phyloP scores from a whole-genome alignment of 2,113 vertebrate species.

The Proterorhinus semilunaris region DNA sequence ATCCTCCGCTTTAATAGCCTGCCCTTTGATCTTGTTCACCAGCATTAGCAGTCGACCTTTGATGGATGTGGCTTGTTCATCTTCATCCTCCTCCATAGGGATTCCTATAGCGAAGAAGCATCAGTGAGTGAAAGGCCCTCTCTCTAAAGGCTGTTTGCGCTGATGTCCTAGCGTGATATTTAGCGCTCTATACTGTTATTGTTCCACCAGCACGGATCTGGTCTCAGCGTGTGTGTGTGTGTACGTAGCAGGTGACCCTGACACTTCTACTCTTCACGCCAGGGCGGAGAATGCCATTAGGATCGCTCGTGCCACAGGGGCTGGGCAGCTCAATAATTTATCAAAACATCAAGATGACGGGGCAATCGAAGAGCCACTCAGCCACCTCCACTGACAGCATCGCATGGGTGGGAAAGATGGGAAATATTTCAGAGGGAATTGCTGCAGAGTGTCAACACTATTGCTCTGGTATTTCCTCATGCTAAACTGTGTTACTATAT shows the following conservation, averaged over 20 bases:
- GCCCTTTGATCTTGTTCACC: slow-evolving; percentile 90
- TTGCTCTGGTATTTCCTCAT: no score
- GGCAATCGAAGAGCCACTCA: slow-evolving; percentile 36
- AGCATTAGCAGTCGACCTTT: slow-evolving; percentile 86
- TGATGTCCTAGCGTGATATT: not conserved
- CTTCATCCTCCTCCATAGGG: slow-evolving; percentile 89
- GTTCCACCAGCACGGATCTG: not conserved
- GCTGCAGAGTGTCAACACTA: not conserved
- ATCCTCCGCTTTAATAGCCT: slow-evolving; percentile 81
- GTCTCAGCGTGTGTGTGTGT: not conserved
- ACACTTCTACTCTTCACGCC: slow-evolving; percentile 7
- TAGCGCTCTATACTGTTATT: not conserved
- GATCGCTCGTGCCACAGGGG: slow-evolving; percentile 6
- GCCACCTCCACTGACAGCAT: slow-evolving; percentile 19
- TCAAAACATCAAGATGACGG: slow-evolving; percentile 54
- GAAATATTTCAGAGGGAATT: not conserved
- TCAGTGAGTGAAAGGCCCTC: not conserved
- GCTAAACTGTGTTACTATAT: not conserved
- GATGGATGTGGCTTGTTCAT: slow-evolving; percentile 85
- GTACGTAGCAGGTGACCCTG: slow-evolving; percentile 1
- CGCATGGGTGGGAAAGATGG: not conserved
- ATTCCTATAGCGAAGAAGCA: slow-evolving; percentile 78
- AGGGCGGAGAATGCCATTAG: slow-evolving; percentile 17
- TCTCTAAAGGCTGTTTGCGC: slow-evolving; percentile 6
- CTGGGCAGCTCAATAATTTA: slow-evolving; percentile 62